Percentiles rank a stretch among this genome's conserved stretches.
Evolutionary conservation across 23 tunicate species (phyloP).

Genomic region (Oikopleura vanhoeffeni): DNA sequence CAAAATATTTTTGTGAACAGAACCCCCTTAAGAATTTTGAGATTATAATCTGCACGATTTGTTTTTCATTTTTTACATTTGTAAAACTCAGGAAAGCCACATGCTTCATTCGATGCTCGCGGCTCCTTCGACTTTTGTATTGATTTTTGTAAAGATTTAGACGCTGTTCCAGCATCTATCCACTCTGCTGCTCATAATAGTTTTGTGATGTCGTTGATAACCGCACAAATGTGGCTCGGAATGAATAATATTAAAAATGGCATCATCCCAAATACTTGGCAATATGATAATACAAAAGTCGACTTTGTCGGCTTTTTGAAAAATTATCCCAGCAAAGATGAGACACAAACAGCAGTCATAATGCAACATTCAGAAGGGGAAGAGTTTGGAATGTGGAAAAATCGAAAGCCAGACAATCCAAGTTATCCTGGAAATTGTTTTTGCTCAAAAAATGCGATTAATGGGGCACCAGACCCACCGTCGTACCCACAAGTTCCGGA

Average conservation of each 20-base stretch:
- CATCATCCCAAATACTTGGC: neutral
- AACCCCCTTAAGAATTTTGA: too few species aligned
- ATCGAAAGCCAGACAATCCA: neutral
- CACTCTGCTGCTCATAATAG: neutral
- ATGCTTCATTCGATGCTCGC: neutral
- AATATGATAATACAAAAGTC: neutral
- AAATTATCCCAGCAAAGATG: neutral
- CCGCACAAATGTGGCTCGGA: neutral
- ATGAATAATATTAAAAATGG: neutral
- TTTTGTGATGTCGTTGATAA: neutral
- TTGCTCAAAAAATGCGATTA: neutral
- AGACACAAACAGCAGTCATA: neutral
- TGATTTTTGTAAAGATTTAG: neutral
- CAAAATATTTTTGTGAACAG: too few species aligned
- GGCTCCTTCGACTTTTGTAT: neutral
- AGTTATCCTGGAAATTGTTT: neutral
- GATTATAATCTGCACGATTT: too few species aligned
- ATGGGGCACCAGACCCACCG: neutral
- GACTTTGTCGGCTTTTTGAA: neutral
- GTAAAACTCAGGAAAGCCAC: neutral
- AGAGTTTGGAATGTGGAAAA: neutral
- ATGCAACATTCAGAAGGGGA: neutral
- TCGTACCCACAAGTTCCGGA: neutral
- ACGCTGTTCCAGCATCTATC: neutral
- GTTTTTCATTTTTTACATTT: too few species aligned